These are phyloP conservation scores for Tiliacea aurago DNA, from an alignment of 2,888 invertebrate genomes.

Conservation along the genomic window DNA sequence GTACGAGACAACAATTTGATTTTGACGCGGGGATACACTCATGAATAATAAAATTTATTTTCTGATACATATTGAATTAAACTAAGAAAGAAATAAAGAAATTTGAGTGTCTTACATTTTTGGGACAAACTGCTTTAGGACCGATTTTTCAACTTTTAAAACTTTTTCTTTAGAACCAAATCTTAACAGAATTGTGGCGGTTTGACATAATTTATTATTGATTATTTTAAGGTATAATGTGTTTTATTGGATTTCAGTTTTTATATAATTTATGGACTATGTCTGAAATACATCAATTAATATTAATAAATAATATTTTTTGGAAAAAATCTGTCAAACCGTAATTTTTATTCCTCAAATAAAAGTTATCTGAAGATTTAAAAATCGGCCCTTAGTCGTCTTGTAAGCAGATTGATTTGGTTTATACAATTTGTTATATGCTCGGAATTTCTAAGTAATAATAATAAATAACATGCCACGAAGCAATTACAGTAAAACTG, in stretches of 20 bases:
- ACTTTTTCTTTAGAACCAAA: not conserved
- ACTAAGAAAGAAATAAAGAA: conserved; percentile 17
- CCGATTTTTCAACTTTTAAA: not conserved
- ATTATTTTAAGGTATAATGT: too few relatives aligned
- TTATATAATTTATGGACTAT: too few relatives aligned
- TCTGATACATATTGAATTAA: conserved; percentile 62
- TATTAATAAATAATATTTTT: too few relatives aligned
- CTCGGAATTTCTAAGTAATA: conserved; percentile 32
- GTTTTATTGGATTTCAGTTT: too few relatives aligned
- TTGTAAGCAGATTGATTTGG: conserved; percentile 29
- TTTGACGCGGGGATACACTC: conserved; percentile 63
- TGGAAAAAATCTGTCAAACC: not conserved
- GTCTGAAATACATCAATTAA: too few relatives aligned
- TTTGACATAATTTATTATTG: not conserved
- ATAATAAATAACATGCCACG: conserved; percentile 27
- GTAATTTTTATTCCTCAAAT: not conserved
- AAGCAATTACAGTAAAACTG: conserved; percentile 26
- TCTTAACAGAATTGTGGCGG: too few relatives aligned
- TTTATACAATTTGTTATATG: conserved; percentile 10
- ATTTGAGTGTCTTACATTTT: conserved; percentile 18
- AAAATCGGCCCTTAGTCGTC: not conserved
- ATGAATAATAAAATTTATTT: conserved; percentile 70
- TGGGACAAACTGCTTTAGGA: conserved; percentile 1
- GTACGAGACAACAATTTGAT: conserved; percentile 66
- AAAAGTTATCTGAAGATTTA: not conserved